Evolutionary conservation across 2,797 vertebrate genomes (phyloP), one percentile per base, ranked within the genome.

Genomic region (Megaceryle alcyon): DNA sequence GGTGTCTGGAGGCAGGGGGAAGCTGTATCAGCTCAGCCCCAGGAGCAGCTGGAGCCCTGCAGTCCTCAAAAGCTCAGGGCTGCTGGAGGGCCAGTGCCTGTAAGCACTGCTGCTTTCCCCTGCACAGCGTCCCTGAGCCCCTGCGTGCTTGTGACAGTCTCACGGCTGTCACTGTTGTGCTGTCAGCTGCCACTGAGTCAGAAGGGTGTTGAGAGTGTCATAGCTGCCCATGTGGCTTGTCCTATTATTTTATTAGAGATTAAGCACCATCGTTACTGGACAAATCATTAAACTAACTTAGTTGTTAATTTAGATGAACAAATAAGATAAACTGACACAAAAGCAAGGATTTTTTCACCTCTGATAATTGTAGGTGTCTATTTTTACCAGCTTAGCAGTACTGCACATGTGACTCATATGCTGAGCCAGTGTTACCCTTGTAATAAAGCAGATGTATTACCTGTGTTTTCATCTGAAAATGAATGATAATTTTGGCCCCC

Each of bases 31-130:
- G 49, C 15, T 51, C 49, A 51, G 2, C 26, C 26, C 49, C 26
- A 51, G 49, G 49, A 51, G 16, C 26, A 51, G 26, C 6, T 54
- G 75, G 56, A 65, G 35, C 16, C 31, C 19, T 49, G 51, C 33
- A 59, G 56, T 18, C 48, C 37, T 75, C 48, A 56, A 6, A 26
- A 26, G 14, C 72, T 81, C 18, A 51, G 49, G 49, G 49, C 49
- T 51, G 49, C 49, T 28, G 49, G 14, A 71, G n/a, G n/a, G 22
- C 3, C 29, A 20, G 49, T 0, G 0, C 39, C 26, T 10, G 28
- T 1, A 4, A 49, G 12, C 49, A 14, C 5, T 0, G 0, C 66
- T 63, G 18, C 7, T 44, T 75, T 35, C 12, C 49, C 10, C n/a
- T 10, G 48, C 44, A 44, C 19, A 1, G 7, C 14, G 11, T 82